phyloP scores from a whole-genome alignment of 2,113 vertebrate species.

The Malurus elegans region DNA sequence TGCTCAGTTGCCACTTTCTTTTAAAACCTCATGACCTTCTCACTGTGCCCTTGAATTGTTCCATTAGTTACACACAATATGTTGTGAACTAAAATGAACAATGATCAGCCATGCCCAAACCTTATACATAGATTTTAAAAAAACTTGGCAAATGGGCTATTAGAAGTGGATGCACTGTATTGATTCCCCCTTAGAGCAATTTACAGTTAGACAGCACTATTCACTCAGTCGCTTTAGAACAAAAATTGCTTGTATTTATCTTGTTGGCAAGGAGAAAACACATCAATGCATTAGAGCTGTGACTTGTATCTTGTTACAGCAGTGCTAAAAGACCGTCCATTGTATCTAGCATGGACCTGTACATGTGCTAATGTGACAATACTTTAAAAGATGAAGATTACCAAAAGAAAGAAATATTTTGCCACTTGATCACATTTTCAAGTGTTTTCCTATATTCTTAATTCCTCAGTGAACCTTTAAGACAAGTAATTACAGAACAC shows the following conservation, averaged over 20 bases:
- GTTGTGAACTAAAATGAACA: constrained; percentile 27
- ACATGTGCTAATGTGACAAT: fast-evolving
- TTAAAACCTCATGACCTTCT: not conserved
- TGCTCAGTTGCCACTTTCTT: not conserved
- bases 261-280: not conserved
- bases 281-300: not conserved
- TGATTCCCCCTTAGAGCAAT: constrained; percentile 21
- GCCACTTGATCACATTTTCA: not conserved
- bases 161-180: not conserved
- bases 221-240: constrained; percentile 5
- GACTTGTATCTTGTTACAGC: not conserved
- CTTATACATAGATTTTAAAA: not conserved
- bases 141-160: not conserved
- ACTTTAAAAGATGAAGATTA: not conserved
- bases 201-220: not conserved
- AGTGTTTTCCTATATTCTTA: not conserved
- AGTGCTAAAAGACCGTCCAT: not conserved
- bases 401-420: not conserved
- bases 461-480: not conserved
- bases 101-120: constrained; percentile 1
- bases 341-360: not conserved
- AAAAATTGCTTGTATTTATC: constrained; percentile 18
- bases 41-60: not conserved
- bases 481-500: not conserved
- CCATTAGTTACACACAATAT: not conserved